Percentiles rank a stretch among this genome's conserved stretches.
Evolutionary conservation across 2,888 invertebrate genomes (phyloP).

Genomic region (Parelbella ahira): DNA sequence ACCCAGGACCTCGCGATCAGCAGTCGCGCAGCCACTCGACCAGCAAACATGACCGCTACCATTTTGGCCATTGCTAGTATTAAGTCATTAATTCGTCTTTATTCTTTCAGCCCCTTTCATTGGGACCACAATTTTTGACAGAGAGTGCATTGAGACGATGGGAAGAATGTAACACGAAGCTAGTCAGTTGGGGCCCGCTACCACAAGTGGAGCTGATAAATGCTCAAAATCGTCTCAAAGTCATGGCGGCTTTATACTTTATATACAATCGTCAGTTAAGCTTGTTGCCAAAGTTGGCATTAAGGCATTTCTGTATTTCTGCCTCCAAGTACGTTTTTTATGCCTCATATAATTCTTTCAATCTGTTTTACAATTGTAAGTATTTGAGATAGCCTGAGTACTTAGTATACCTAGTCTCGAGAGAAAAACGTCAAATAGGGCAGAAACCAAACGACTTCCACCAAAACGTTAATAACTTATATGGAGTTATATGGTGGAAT

Average conservation of each 20-base stretch:
- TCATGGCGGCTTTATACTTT: conserved; percentile 94
- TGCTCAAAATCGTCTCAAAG: conserved; percentile 93
- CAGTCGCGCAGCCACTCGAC: no score
- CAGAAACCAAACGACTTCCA: no score
- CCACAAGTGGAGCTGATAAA: conserved; percentile 93
- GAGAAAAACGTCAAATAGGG: no score
- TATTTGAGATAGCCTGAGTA: no score
- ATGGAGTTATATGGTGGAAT: no score
- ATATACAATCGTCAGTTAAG: conserved; percentile 93
- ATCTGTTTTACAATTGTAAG: no score
- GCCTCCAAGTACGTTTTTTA: conserved; percentile 84
- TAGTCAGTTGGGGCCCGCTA: conserved; percentile 94
- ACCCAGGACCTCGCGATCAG: no score
- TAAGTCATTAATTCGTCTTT: conserved; percentile 10
- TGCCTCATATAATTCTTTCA: no score
- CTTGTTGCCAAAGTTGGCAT: conserved; percentile 87
- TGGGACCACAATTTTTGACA: conserved; percentile 89
- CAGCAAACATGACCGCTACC: no score
- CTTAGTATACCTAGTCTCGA: no score
- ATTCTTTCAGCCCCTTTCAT: conserved; percentile 84
- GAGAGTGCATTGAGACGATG: conserved; percentile 92
- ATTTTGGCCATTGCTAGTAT: no score
- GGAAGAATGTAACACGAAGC: conserved; percentile 93
- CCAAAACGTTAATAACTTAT: no score
- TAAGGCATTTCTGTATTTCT: conserved; percentile 90